Conservation (phyloP, 2,888 invertebrate genomes). For the Eilema depressum region DNA sequence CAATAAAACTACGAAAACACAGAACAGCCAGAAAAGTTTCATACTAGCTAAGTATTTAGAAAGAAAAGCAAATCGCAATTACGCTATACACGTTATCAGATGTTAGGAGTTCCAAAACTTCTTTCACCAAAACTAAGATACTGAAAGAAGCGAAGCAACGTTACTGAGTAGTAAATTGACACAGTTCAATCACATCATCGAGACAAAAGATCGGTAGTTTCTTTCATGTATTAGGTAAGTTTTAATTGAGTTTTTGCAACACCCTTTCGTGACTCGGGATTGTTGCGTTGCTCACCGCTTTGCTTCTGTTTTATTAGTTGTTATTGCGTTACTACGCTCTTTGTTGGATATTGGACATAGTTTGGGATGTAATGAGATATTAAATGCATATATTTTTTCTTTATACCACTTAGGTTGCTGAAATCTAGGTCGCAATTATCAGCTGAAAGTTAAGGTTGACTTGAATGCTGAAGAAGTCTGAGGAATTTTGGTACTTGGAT, state of each 20-base stretch:
- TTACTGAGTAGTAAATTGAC: constrained; percentile 37
- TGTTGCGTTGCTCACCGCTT: constrained; percentile 47
- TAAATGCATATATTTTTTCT: constrained; percentile 1
- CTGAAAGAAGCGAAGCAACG: constrained; percentile 33
- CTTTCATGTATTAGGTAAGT: constrained; percentile 66
- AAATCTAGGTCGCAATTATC: too few species aligned
- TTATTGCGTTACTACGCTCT: constrained; percentile 34
- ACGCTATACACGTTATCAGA: constrained; percentile 38
- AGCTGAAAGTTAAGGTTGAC: too few species aligned
- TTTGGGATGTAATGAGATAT: not conserved
- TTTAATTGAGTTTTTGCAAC: constrained; percentile 77
- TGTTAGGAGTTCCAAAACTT: constrained; percentile 43
- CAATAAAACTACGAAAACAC: constrained; percentile 18
- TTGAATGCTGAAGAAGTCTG: too few species aligned
- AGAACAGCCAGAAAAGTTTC: constrained; percentile 20
- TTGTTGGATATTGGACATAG: constrained; percentile 26
- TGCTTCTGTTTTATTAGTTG: constrained; percentile 48
- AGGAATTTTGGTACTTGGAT: too few species aligned
- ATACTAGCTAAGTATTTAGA: constrained; percentile 22
- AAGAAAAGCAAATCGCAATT: constrained; percentile 45
- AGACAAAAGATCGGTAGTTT: constrained; percentile 53
- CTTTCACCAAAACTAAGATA: constrained; percentile 34
- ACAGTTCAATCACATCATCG: constrained; percentile 52
- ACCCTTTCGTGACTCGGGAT: constrained; percentile 58
- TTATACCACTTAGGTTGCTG: too few species aligned